A percentile compares a stretch with the other conserved stretches of the same genome.
These are phyloP conservation scores for Leptogaster cylindrica DNA, from an alignment of 2,888 invertebrate species.

Conservation along the genomic window DNA sequence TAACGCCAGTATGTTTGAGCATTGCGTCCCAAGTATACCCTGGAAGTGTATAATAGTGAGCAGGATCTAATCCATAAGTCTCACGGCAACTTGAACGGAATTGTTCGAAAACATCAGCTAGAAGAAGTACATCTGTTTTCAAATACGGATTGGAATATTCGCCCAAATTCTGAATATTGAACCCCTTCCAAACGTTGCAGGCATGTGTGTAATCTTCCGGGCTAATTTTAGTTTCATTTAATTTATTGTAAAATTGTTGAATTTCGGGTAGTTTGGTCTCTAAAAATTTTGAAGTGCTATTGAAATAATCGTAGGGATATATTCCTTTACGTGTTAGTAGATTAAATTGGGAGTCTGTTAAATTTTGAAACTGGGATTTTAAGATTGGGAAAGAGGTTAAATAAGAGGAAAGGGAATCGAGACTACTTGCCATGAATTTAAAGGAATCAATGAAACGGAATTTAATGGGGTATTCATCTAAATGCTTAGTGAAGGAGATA, in stretches of 20 bases:
- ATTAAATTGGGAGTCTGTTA: neutral
- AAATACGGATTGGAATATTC: too few species aligned
- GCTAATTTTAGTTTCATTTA: neutral
- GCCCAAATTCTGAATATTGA: too few species aligned
- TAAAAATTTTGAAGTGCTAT: neutral
- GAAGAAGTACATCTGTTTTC: neutral
- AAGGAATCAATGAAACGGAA: slow-evolving; percentile 24
- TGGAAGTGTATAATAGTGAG: neutral
- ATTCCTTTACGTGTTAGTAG: slow-evolving; percentile 9
- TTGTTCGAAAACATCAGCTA: neutral
- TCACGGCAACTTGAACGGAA: neutral
- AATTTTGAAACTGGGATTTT: neutral
- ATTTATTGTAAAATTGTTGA: neutral
- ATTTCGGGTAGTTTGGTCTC: neutral
- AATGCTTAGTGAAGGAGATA: slow-evolving; percentile 1
- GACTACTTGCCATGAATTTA: slow-evolving; percentile 9
- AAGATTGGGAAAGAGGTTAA: neutral
- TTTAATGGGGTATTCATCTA: neutral
- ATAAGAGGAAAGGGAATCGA: slow-evolving; percentile 16
- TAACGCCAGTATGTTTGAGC: neutral
- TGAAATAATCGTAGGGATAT: slow-evolving; percentile 4
- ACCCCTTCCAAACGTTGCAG: too few species aligned
- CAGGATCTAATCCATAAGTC: neutral
- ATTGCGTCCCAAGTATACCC: slow-evolving; percentile 5
- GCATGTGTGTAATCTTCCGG: slow-evolving; percentile 9